Percentiles rank a stretch among this genome's conserved stretches.
Conservation (phyloP, 92 coral and sea anemone species). For the Zoanthus gigantus region DNA sequence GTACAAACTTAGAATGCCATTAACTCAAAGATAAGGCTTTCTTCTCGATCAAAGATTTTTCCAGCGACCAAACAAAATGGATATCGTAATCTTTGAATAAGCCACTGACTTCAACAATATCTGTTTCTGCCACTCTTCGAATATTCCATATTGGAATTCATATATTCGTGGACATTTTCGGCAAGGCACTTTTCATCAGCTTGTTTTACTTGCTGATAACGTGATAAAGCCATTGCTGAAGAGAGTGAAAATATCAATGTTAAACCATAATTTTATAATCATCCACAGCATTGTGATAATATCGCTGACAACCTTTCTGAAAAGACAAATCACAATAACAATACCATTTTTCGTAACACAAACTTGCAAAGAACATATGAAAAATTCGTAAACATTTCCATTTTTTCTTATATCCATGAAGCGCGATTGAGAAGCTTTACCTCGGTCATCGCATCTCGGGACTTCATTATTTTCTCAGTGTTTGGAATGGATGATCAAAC, state of each 20-base stretch:
- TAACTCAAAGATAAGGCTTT: constrained; percentile 41
- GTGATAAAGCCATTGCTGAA: too few species aligned
- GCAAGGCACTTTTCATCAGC: neutral
- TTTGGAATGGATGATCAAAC: too few species aligned
- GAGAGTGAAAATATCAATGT: too few species aligned
- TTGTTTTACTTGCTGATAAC: constrained; percentile 13
- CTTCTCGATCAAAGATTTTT: constrained; percentile 42
- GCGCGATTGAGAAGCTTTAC: too few species aligned
- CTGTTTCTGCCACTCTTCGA: constrained; percentile 42
- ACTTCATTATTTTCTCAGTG: too few species aligned
- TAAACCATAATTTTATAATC: neutral
- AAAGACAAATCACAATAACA: constrained; percentile 21
- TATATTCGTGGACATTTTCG: neutral
- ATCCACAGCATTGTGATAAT: neutral
- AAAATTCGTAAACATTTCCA: too few species aligned
- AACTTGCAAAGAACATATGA: neutral
- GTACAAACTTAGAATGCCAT: constrained; percentile 51
- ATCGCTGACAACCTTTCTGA: constrained; percentile 4
- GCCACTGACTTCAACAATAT: constrained; percentile 44
- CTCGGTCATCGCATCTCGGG: too few species aligned
- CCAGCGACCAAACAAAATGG: constrained; percentile 46
- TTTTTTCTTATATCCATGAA: too few species aligned
- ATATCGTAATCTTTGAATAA: constrained; percentile 52
- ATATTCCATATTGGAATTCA: neutral
- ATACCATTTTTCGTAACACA: neutral